Evolutionary conservation across 2,113 vertebrate genomes (phyloP).

Genomic region (Neopipo cinnamomea): DNA sequence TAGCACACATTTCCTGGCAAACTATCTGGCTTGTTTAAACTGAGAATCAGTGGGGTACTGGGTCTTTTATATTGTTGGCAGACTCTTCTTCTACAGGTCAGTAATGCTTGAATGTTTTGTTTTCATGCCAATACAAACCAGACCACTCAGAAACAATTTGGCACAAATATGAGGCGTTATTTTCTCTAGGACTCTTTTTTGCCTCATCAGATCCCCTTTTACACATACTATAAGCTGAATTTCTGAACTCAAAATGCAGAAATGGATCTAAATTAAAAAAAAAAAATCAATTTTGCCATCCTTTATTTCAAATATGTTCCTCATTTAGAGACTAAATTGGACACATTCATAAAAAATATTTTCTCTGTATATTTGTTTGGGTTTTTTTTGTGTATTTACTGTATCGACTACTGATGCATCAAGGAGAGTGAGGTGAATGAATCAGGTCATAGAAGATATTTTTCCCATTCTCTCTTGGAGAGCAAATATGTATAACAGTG

Average conservation of each 20-base stretch:
- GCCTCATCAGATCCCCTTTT: neutral
- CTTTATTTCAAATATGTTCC: neutral
- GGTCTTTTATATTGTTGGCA: neutral
- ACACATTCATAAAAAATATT: neutral
- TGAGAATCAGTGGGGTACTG: neutral
- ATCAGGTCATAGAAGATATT: neutral
- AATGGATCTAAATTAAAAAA: neutral
- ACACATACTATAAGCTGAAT: neutral
- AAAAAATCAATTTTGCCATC: neutral
- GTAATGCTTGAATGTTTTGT: neutral
- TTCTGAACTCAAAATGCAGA: neutral
- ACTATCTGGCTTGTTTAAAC: neutral
- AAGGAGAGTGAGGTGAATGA: constrained; percentile 27
- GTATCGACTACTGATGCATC: neutral
- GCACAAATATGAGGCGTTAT: neutral
- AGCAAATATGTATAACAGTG: constrained; percentile 22
- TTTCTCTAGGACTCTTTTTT: neutral
- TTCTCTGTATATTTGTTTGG: neutral
- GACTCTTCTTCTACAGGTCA: neutral
- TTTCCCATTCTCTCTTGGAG: neutral
- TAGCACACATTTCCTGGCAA: neutral
- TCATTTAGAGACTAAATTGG: neutral
- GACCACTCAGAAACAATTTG: neutral
- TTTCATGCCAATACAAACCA: neutral
- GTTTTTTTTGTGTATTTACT: neutral